Percentiles rank a stretch among this genome's conserved stretches.
phyloP scores from a whole-genome alignment of 2,888 invertebrate species.

The Agriotes lineatus region DNA sequence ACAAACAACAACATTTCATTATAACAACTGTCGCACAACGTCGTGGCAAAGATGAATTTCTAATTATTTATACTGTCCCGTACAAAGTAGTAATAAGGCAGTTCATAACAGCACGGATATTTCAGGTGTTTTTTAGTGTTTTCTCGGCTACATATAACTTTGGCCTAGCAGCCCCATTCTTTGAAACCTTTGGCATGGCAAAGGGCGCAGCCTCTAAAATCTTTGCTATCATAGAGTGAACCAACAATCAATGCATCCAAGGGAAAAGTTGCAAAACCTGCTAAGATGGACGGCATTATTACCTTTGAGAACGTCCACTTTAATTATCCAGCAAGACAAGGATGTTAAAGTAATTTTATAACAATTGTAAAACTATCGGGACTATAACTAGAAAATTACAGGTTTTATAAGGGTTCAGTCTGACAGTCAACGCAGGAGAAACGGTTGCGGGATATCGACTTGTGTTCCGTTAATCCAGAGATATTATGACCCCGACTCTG shows the following conservation, averaged over 20 bases:
- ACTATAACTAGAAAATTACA: no score
- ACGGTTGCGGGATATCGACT: slow-evolving; percentile 87
- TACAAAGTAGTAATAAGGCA: no score
- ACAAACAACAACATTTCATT: no score
- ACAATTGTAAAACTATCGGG: no score
- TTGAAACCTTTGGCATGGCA: slow-evolving; percentile 84
- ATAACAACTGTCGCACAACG: no score
- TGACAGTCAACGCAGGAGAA: slow-evolving; percentile 79
- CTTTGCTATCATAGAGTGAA: slow-evolving; percentile 80
- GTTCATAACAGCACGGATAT: slow-evolving; percentile 62
- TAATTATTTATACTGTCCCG: no score
- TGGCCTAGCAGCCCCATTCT: slow-evolving; percentile 86
- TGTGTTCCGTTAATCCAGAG: slow-evolving; percentile 79
- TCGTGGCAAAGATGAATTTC: no score
- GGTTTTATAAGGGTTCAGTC: slow-evolving; percentile 74
- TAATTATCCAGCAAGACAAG: slow-evolving; percentile 83
- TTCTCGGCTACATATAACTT: slow-evolving; percentile 82
- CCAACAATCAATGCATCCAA: slow-evolving; percentile 81
- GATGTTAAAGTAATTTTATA: slow-evolving; percentile 80
- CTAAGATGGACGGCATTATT: slow-evolving; percentile 74
- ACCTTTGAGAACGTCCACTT: slow-evolving; percentile 81
- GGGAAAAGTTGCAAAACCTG: slow-evolving; percentile 72
- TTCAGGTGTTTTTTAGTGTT: slow-evolving; percentile 86
- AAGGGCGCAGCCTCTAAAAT: slow-evolving; percentile 84
- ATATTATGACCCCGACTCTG: slow-evolving; percentile 78